Conservation (phyloP, 1,140 invertebrate species). For the Heliconius congener region DNA sequence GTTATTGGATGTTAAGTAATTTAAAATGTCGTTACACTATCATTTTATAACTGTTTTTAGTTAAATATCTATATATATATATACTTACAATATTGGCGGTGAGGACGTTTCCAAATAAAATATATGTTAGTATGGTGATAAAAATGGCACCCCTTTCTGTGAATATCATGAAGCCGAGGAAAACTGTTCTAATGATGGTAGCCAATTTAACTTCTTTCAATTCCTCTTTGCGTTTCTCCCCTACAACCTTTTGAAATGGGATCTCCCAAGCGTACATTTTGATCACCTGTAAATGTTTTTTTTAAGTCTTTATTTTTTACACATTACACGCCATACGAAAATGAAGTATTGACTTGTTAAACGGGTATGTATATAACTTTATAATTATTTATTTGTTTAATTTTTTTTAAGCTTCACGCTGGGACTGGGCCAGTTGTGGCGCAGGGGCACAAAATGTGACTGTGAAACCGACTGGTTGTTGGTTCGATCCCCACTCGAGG, state of each 20-base stretch:
- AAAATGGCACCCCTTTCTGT: conserved; percentile 88
- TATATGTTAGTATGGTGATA: conserved; percentile 85
- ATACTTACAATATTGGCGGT: conserved; percentile 83
- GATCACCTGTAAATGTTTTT: conserved; percentile 55
- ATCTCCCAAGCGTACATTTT: conserved; percentile 88
- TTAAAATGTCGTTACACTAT: background rate
- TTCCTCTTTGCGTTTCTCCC: conserved; percentile 69
- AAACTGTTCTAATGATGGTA: conserved; percentile 87
- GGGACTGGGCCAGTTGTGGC: too few species aligned
- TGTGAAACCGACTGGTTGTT: too few species aligned
- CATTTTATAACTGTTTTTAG: background rate
- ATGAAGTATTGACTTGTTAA: background rate
- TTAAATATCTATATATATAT: conserved; percentile 4
- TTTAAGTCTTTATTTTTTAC: background rate
- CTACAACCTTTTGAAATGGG: conserved; percentile 84
- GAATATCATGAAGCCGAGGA: conserved; percentile 87
- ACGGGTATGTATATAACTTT: too few species aligned
- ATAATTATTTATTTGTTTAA: too few species aligned
- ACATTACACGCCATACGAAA: background rate
- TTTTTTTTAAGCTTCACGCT: too few species aligned
- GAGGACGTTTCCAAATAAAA: conserved; percentile 84
- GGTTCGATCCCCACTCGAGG: too few species aligned
- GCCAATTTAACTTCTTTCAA: conserved; percentile 63
- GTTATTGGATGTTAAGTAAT: background rate
- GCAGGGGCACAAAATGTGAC: too few species aligned